Evolutionary conservation across 1,140 invertebrate genomes (phyloP), one percentile per base, ranked within the genome.

Genomic region (Pogonus chalceus): DNA sequence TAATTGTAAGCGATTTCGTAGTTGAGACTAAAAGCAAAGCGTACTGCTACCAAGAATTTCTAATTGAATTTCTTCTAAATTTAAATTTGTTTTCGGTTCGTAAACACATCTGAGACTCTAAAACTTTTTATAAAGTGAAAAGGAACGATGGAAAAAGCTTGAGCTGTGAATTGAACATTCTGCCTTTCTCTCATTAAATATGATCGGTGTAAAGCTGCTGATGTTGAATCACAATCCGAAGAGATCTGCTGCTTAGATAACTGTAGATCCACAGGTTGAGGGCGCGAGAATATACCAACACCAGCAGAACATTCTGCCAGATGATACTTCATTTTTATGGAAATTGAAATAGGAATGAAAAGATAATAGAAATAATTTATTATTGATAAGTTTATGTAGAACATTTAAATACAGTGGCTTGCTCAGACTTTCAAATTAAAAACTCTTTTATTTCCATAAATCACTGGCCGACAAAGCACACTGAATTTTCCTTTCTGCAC

Each of bases 361-460:
- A 12, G 37, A 18, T 43, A 43, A 43, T 43, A 43, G 37, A 43
- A 12, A 43, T 43, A 43, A 43, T 43, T 43, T 43, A 43, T 9
- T 43, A 43, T 43, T 43, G 37, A 43, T 43, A 43, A 43, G 18
- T 43, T 43, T 43, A 43, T 43, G 37, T 43, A 16, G 37, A 43
- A 43, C 37, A 43, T 43, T 43, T 43, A 43, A 43, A 43, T 43
- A 43, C 14, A 31, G 26, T 31, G 4, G 14, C 26, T 31, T 31
- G 18, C 37, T 18, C 4, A 18, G 9, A 43, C 9, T 43, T 43
- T 43, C 37, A 43, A 43, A 43, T 43, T 43, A 43, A 43, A 43
- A 43, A 43, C 9, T 43, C 37, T 43, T 43, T 43, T 43, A 43
- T 43, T 43, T 43, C 18, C 37, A 43, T 43, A 43, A 43, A 43